Conservation (phyloP, 92 coral and sea anemone genomes). For the Hydrozoanthus gracilis region DNA sequence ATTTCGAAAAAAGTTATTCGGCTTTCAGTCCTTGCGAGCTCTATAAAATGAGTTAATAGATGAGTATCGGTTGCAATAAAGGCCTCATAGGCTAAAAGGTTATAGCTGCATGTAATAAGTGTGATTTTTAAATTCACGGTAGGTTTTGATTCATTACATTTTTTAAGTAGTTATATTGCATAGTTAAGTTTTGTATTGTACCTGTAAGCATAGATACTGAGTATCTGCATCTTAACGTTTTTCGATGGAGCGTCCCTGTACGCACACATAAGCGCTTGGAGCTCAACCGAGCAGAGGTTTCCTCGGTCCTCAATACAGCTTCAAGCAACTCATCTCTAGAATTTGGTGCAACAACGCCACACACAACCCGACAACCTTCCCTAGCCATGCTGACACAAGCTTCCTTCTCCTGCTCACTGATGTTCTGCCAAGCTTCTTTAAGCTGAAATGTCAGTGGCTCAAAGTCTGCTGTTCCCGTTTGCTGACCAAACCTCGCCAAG, state of each 20-base stretch:
- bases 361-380: slow-evolving; percentile 53
- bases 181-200: not conserved
- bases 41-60: no score
- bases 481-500: not conserved
- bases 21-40: no score
- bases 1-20: no score
- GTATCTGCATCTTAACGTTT: slow-evolving; percentile 34
- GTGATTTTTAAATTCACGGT: no score
- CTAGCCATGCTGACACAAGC: slow-evolving; percentile 15
- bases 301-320: not conserved
- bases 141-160: not conserved
- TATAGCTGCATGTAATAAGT: no score
- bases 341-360: slow-evolving; percentile 43
- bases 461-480: not conserved
- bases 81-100: no score
- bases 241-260: slow-evolving; percentile 46
- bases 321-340: slow-evolving; percentile 32
- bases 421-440: slow-evolving; percentile 22
- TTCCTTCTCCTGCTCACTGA: slow-evolving; percentile 8
- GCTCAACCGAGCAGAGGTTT: not conserved
- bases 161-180: no score
- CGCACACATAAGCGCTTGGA: slow-evolving; percentile 41
- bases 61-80: no score
- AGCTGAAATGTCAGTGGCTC: slow-evolving; percentile 24
- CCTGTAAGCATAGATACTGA: slow-evolving; percentile 43